These are phyloP conservation scores for Adelges cooleyi DNA, from an alignment of 1,140 invertebrate genomes.

Conservation along the genomic window DNA sequence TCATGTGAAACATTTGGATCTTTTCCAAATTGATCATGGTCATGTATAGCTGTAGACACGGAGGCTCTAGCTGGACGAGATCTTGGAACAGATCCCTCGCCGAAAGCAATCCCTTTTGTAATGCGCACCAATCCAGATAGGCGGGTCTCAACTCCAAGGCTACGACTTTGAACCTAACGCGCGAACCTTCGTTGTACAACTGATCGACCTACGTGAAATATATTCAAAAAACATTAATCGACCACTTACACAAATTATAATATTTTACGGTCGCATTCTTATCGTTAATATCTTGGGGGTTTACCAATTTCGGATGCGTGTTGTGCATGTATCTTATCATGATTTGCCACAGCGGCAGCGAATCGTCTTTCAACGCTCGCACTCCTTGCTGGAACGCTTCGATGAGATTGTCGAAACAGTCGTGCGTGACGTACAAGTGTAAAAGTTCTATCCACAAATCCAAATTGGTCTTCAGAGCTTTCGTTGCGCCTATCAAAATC, in stretches of 20 bases:
- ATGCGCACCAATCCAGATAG: slow-evolving; percentile 7
- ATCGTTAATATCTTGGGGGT: background rate
- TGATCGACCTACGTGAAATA: background rate
- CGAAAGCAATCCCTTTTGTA: background rate
- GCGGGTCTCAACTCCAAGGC: background rate
- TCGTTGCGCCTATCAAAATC: too few species aligned
- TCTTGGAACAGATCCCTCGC: background rate
- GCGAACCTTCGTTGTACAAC: background rate
- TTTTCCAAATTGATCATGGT: background rate
- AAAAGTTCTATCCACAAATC: too few species aligned
- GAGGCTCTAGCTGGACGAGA: background rate
- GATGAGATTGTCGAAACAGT: slow-evolving; percentile 2
- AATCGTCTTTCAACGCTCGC: background rate
- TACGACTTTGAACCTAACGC: background rate
- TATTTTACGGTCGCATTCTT: background rate
- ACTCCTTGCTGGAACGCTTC: slow-evolving; percentile 1
- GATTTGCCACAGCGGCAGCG: slow-evolving; percentile 2
- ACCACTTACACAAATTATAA: background rate
- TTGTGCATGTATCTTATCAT: slow-evolving; percentile 3
- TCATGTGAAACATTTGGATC: background rate
- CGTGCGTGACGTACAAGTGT: too few species aligned
- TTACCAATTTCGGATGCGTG: slow-evolving; percentile 18
- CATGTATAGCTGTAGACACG: background rate
- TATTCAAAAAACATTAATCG: background rate
- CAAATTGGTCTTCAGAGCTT: too few species aligned